A percentile compares a stretch with the other conserved stretches of the same genome.
phyloP scores from a whole-genome alignment of 2,888 invertebrate genomes.

The Aporophyla nigra region DNA sequence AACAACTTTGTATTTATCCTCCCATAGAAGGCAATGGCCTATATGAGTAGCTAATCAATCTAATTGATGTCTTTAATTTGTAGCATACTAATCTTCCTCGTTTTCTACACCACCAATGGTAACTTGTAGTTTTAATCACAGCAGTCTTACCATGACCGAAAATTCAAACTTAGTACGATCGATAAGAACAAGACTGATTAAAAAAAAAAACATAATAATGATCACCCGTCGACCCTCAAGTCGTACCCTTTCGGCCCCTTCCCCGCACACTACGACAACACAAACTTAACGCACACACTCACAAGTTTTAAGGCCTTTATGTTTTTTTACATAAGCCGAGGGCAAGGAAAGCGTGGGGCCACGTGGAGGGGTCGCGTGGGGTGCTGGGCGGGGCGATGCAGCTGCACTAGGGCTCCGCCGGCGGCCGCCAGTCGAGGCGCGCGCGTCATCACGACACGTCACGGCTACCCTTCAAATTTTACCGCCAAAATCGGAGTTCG shows the following conservation, averaged over 20 bases:
- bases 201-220: slow-evolving; percentile 75
- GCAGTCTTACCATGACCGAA: slow-evolving; percentile 54
- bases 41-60: slow-evolving; percentile 30
- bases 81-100: slow-evolving; percentile 37
- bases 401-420: slow-evolving; percentile 86
- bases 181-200: slow-evolving; percentile 75
- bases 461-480: slow-evolving; percentile 74
- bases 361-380: slow-evolving; percentile 85
- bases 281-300: slow-evolving; percentile 71
- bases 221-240: slow-evolving; percentile 75
- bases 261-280: slow-evolving; percentile 72
- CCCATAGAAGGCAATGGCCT: slow-evolving; percentile 38
- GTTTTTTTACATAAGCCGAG: slow-evolving; percentile 84
- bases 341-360: slow-evolving; percentile 85
- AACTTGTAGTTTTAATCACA: slow-evolving; percentile 42
- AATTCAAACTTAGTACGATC: slow-evolving; percentile 66
- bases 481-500: slow-evolving; percentile 72
- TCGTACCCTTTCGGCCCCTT: slow-evolving; percentile 78
- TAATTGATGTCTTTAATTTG: slow-evolving; percentile 54
- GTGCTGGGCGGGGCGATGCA: slow-evolving; percentile 88
- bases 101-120: slow-evolving; percentile 41
- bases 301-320: slow-evolving; percentile 68
- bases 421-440: slow-evolving; percentile 85
- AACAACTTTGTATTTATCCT: slow-evolving; percentile 27
- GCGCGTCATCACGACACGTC: slow-evolving; percentile 83